These are phyloP conservation scores for Puffinus mauretanicus DNA, from an alignment of 2,113 vertebrate genomes.

Conservation along the genomic window DNA sequence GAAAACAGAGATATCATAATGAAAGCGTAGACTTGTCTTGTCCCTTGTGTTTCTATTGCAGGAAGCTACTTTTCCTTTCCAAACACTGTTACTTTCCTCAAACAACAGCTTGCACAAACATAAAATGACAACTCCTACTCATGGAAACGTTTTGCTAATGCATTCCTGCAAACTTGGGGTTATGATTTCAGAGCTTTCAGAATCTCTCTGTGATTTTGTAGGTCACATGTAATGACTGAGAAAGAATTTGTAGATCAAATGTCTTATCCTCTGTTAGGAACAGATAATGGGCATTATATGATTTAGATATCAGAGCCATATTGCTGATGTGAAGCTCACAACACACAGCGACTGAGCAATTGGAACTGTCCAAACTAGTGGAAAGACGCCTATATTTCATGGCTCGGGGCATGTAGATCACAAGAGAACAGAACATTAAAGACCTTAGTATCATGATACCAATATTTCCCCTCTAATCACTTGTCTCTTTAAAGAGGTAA, in stretches of 20 bases:
- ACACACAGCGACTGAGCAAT: not conserved
- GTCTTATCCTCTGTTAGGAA: not conserved
- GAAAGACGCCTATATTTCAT: not conserved
- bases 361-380: not conserved
- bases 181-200: not conserved
- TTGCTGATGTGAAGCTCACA: not conserved
- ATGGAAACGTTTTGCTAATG: not conserved
- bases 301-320: not conserved
- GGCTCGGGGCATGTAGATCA: not conserved
- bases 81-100: not conserved
- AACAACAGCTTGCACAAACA: slow-evolving; percentile 4
- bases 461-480: not conserved
- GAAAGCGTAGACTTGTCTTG: not conserved
- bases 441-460: not conserved
- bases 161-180: not conserved
- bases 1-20: not conserved
- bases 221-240: not conserved
- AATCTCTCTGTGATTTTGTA: not conserved
- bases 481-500: not conserved
- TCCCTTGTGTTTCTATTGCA: not conserved
- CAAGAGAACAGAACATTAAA: not conserved
- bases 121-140: not conserved
- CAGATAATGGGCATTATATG: not conserved
- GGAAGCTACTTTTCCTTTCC: slow-evolving; percentile 7
- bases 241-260: not conserved